Conservation (phyloP, 1,140 invertebrate genomes). For the Nebria ingens region DNA sequence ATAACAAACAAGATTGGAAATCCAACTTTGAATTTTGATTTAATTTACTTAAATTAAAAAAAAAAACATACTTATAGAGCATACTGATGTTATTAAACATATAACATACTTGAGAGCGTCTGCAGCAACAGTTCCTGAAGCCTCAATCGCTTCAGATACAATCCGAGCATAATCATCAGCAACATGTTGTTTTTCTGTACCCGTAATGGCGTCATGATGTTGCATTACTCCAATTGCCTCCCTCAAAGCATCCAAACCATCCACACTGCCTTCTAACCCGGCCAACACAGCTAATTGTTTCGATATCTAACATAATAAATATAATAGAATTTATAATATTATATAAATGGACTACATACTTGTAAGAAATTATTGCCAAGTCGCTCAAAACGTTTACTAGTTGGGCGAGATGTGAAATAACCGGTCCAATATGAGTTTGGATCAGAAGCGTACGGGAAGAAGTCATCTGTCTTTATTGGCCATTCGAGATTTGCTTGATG, state of each 20-base stretch:
- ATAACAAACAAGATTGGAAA: slow-evolving; percentile 18
- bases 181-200: slow-evolving; percentile 65
- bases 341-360: slow-evolving; percentile 28
- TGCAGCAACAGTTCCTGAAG: background rate
- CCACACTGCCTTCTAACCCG: background rate
- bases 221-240: slow-evolving; percentile 52
- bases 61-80: slow-evolving; percentile 9
- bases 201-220: slow-evolving; percentile 56
- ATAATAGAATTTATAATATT: slow-evolving; percentile 11
- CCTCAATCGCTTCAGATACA: slow-evolving; percentile 45
- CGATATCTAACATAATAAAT: background rate
- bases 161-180: slow-evolving; percentile 59
- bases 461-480: slow-evolving; percentile 53
- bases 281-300: background rate
- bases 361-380: slow-evolving; percentile 56
- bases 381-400: slow-evolving; percentile 52
- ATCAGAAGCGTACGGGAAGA: slow-evolving; percentile 64
- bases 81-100: slow-evolving; percentile 1
- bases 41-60: slow-evolving; percentile 6
- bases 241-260: slow-evolving; percentile 18
- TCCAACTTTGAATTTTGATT: slow-evolving; percentile 10
- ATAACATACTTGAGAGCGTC: background rate
- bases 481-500: slow-evolving; percentile 40
- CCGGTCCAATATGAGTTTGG: slow-evolving; percentile 71
- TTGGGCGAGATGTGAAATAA: slow-evolving; percentile 66